Percentiles rank a stretch among this genome's conserved stretches.
Evolutionary conservation across 2,888 invertebrate species (phyloP).

Genomic region (Yponomeuta malinellus): DNA sequence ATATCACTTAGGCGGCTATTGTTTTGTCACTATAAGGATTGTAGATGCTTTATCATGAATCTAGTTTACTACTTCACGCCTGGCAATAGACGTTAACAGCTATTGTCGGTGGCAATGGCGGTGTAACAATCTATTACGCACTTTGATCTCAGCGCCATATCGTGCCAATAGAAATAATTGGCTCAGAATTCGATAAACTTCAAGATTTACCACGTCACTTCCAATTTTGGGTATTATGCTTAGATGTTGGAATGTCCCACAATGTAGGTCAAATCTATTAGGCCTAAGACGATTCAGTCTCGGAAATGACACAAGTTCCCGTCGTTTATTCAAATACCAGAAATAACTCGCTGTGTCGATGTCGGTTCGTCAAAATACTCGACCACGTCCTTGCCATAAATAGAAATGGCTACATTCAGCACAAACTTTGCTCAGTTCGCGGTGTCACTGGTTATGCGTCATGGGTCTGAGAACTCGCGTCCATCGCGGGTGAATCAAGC

Average conservation of each 20-base stretch:
- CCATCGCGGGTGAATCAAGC: neutral
- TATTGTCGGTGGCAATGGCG: conserved; percentile 57
- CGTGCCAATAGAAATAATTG: conserved; percentile 20
- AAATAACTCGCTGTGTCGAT: neutral
- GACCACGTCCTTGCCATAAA: neutral
- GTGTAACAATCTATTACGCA: conserved; percentile 23
- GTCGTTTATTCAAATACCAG: neutral
- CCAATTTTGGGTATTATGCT: neutral
- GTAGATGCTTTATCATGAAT: conserved; percentile 62
- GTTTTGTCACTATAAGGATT: conserved; percentile 63
- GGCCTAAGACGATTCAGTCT: neutral
- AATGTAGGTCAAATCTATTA: neutral
- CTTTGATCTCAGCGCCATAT: conserved; percentile 44
- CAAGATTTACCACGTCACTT: neutral
- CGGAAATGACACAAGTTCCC: neutral
- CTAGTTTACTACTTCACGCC: conserved; percentile 67
- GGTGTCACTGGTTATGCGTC: neutral
- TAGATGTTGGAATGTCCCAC: neutral
- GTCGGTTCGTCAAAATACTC: neutral
- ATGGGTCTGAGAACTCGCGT: neutral
- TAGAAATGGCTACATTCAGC: neutral
- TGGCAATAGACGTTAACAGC: conserved; percentile 66
- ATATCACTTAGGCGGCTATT: conserved; percentile 61
- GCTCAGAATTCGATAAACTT: neutral
- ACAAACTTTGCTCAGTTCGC: too few relatives aligned